Evolutionary conservation across 2,113 vertebrate genomes (phyloP), one percentile per base, ranked within the genome.

Genomic region (Serinus canaria): DNA sequence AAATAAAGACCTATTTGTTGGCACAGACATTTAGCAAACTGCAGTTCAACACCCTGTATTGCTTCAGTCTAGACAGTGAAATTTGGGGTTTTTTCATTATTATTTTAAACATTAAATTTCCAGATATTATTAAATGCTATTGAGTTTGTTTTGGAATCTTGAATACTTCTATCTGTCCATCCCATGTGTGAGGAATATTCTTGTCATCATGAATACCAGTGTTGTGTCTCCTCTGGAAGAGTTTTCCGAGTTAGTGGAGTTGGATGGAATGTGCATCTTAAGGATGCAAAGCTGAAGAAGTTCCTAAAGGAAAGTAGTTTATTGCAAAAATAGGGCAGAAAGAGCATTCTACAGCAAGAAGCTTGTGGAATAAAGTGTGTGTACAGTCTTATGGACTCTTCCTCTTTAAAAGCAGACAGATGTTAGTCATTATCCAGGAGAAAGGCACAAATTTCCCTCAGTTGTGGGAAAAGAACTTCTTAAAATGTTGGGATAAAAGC

Each of bases 21-120:
- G 90, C 89, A 64, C 33, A 75, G 88, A 63, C 66, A 55, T 60
- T 75, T 60, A 90, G 56, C 43, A 67, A 91, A 84, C 28, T 87
- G 33, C 22, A 67, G 76, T 82, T 94, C 49, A 72, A 49, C 90
- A 72, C 28, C 41, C 73, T 44, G 3, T 37, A 43, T 84, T 82
- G 41, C 39, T 55, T 68, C 12, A 63, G 88, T 95, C 87, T 93
- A 87, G 89, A 94, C 90, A 85, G 41, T 33, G 28, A 87, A 92
- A 72, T 73, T 93, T 69, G 60, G 39, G 27, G 0, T 2, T 5
- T 20, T 6, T 44, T 13, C 41, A 47, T 52, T 79, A 83, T 78
- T 87, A 55, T 78, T 88, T 58, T 64, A 84, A 89, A 87, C 58
- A 35, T 37, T 46, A 47, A 15, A 73, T 89, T 95, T 92, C 44